Evolutionary conservation across 2,888 invertebrate species (phyloP).

Genomic region (Hirtodrosophila trivittata): DNA sequence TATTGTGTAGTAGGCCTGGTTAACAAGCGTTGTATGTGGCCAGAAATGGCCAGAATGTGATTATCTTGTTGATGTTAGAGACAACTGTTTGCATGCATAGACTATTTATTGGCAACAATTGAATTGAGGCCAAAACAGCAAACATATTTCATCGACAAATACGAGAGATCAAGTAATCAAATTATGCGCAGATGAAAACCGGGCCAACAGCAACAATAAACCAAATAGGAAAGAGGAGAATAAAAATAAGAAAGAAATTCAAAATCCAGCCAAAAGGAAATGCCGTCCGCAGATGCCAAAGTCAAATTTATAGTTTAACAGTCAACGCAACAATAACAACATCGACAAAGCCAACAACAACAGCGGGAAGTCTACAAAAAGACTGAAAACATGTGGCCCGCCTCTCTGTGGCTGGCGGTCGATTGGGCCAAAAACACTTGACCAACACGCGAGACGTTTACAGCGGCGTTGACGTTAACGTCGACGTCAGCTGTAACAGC

Average conservation of each 20-base stretch:
- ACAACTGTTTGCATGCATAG: conserved; percentile 13
- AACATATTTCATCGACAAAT: conserved; percentile 46
- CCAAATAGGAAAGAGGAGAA: neutral
- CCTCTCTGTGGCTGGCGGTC: conserved; percentile 28
- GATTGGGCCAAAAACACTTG: conserved; percentile 57
- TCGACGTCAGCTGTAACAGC: conserved; percentile 16
- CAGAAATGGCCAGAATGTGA: neutral
- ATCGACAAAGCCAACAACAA: conserved; percentile 24
- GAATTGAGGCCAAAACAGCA: conserved; percentile 32
- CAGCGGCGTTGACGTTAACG: conserved; percentile 17
- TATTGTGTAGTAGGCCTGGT: too few relatives aligned
- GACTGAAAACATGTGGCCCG: conserved; percentile 64
- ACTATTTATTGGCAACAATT: conserved; percentile 40
- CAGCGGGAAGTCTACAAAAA: conserved; percentile 45
- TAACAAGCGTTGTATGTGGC: too few relatives aligned
- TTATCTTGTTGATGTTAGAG: neutral
- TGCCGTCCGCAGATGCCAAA: conserved; percentile 55
- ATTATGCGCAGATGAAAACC: conserved; percentile 48
- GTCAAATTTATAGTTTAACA: conserved; percentile 52
- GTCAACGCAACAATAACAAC: conserved; percentile 4
- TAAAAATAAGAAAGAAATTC: conserved; percentile 15
- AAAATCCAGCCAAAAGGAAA: conserved; percentile 47
- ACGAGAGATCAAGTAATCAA: conserved; percentile 56
- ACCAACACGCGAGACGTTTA: conserved; percentile 47
- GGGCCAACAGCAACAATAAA: conserved; percentile 25